phyloP scores from a whole-genome alignment of 2,797 vertebrate species.

The Myripristis jacobus region DNA sequence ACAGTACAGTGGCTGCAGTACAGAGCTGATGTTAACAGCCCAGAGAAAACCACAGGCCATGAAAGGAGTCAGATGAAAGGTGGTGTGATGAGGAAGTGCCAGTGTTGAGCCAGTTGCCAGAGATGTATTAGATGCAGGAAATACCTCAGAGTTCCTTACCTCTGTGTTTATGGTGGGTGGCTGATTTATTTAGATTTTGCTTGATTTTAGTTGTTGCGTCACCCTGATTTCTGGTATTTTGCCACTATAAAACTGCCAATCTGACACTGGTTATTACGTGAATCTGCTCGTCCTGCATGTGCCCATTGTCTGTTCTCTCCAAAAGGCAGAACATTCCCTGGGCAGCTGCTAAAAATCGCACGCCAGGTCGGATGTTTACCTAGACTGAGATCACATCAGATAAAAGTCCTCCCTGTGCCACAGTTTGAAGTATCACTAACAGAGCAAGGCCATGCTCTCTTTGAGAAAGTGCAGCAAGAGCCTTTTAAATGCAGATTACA shows the following conservation, averaged over 20 bases:
- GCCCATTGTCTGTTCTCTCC: constrained; percentile 24
- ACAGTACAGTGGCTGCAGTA: not conserved
- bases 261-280: not conserved
- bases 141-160: not conserved
- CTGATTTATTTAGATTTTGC: not conserved
- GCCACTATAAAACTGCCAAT: constrained; percentile 3
- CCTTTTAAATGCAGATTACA: constrained; percentile 50
- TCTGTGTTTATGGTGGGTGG: not conserved
- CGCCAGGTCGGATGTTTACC: constrained; percentile 76
- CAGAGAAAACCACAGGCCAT: not conserved
- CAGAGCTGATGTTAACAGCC: not conserved
- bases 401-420: constrained; percentile 51
- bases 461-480: constrained; percentile 32
- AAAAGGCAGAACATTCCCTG: constrained; percentile 60
- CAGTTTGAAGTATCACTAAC: constrained; percentile 48
- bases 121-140: not conserved
- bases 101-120: not conserved
- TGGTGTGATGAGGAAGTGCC: not conserved
- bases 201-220: constrained; percentile 6
- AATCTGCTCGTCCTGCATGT: not conserved
- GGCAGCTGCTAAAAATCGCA: constrained; percentile 63
- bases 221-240: constrained; percentile 9
- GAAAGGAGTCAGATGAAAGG: not conserved
- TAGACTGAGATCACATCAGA: constrained; percentile 71
- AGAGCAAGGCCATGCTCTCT: constrained; percentile 31